Conservation (phyloP, 2,797 vertebrate genomes). For the Anas acuta region DNA sequence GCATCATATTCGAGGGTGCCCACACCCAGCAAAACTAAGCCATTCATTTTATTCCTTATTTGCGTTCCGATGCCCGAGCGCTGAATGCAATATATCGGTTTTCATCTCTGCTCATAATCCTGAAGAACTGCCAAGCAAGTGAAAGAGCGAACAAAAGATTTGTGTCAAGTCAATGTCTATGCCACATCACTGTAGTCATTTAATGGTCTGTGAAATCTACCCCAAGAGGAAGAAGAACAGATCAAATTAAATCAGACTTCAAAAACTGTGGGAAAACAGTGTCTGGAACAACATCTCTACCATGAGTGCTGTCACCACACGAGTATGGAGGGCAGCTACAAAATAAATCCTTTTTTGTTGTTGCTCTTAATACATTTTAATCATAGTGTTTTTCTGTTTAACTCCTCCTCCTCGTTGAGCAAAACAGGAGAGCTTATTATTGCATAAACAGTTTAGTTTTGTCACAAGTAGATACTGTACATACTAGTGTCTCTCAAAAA, state of each 20-base stretch:
- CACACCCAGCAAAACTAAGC: background rate
- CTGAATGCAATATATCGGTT: background rate
- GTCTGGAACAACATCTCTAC: constrained; percentile 16
- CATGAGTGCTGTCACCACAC: constrained; percentile 16
- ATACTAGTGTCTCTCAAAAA: background rate
- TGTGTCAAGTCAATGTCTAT: constrained; percentile 31
- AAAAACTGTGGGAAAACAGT: constrained; percentile 9
- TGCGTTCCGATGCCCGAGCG: background rate
- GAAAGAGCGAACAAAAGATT: constrained; percentile 17
- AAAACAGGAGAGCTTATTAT: background rate
- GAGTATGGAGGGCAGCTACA: background rate
- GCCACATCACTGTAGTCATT: background rate
- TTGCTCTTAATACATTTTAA: background rate
- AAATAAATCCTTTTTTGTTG: background rate
- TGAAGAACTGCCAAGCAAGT: constrained; percentile 17
- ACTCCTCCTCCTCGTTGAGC: background rate
- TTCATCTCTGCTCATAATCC: constrained; percentile 2
- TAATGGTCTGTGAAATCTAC: constrained; percentile 32
- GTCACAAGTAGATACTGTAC: background rate
- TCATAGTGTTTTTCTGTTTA: background rate
- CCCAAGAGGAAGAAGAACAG: background rate
- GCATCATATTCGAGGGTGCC: background rate
- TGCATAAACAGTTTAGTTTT: background rate
- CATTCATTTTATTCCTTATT: background rate
- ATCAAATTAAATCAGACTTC: constrained; percentile 49